Conservation (phyloP, 2,888 invertebrate genomes). For the Bedellia somnulentella region DNA sequence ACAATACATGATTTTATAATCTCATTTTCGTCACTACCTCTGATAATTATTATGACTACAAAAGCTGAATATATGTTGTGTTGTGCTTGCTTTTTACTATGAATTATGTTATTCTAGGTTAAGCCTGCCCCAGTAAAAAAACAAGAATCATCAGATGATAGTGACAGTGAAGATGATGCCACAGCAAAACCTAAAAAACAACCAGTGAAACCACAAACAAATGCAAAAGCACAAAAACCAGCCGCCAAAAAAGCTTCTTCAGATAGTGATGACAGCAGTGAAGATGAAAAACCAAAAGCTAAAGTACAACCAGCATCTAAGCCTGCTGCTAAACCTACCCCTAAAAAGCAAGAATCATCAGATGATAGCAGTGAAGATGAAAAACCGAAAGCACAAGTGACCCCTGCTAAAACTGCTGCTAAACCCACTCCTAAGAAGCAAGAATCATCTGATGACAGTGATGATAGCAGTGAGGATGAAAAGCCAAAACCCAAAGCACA, state of each 20-base stretch:
- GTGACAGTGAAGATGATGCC: conserved; percentile 20
- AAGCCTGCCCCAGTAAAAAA: conserved; percentile 3
- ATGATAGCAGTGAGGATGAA: conserved; percentile 17
- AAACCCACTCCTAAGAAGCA: conserved; percentile 16
- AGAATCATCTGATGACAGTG: conserved; percentile 22
- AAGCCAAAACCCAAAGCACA: neutral
- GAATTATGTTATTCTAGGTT: neutral
- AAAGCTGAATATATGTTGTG: neutral
- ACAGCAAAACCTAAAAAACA: conserved; percentile 10
- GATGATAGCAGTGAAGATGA: conserved; percentile 27
- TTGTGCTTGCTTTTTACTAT: neutral
- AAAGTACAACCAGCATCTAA: conserved; percentile 12
- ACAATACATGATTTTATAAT: conserved; percentile 8
- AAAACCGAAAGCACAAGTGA: conserved; percentile 23
- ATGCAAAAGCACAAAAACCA: conserved; percentile 11
- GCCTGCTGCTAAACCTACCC: conserved; percentile 9
- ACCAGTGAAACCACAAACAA: conserved; percentile 18
- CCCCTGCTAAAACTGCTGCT: conserved; percentile 7
- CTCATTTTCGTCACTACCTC: conserved; percentile 9
- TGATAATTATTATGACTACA: conserved; percentile 1
- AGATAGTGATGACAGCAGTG: conserved; percentile 28
- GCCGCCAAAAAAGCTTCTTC: conserved; percentile 29
- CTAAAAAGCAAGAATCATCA: conserved; percentile 17
- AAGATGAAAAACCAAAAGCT: conserved; percentile 16
- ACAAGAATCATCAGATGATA: conserved; percentile 23